Base-by-base conservation (phyloP, 2,888 invertebrate genomes). In the Temnothorax ravouxi region DNA sequence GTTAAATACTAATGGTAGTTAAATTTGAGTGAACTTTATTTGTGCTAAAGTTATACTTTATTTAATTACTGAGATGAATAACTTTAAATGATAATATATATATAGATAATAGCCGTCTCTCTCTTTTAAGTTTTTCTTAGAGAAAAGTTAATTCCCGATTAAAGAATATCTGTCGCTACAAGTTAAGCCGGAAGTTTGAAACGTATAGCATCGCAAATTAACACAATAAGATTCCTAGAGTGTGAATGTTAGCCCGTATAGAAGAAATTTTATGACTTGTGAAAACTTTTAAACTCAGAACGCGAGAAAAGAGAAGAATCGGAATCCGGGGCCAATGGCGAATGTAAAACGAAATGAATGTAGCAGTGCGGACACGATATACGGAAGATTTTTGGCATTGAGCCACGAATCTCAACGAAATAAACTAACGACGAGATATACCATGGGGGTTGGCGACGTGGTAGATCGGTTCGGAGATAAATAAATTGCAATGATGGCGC, bases 401-500 rank as follows among this genome's bases (percentile, higher is more conserved):
- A 11, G 47, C 41, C 18, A 38, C 25, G 54, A 62, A 56, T 25
- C 50, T 62, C 56, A 74, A 50, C 50, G 69, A 75, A 75, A 72
- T 71, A 66, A 84, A 83, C 50, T 64, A 64, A 50, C 69, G 67
- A 41, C 52, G 74, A 34, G 13, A 54, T 25, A 74, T 15, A 74
- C 64, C 29, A 66, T 21, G 18, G 13, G 21, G 38, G 71, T 56
- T 52, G 38, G 69, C 47, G 75, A 59, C 34, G 50, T 21, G 11
- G 64, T 34, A 34, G 56, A 66, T 62, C 62, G 64, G n/a, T 59
- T 34, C 25, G 74, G 54, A 84, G 85, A 84, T 81, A 84, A 79
- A 87, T 87, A 86, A 86, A 87, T 87, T 75, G 86, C 72, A 66
- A 74, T 54, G 71, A 71, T 50, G 69, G 83, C 15, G 71, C 59